These are phyloP conservation scores for Periphyllus acericola DNA, from an alignment of 2,888 invertebrate genomes.

Conservation along the genomic window DNA sequence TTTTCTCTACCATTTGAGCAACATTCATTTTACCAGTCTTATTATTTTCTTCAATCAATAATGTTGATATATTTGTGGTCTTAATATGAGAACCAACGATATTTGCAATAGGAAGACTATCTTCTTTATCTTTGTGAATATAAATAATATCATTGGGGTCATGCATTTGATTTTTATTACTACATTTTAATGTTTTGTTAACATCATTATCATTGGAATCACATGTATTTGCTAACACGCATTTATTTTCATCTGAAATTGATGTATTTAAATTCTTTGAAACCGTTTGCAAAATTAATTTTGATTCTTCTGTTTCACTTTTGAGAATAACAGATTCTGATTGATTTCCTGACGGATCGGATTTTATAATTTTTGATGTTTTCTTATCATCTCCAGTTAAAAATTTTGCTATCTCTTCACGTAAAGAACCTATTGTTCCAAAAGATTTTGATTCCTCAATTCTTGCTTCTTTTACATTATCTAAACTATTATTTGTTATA, in stretches of 20 bases:
- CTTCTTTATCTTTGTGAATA: background rate
- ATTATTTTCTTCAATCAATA: slow-evolving; percentile 40
- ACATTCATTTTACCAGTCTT: slow-evolving; percentile 52
- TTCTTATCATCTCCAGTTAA: slow-evolving; percentile 43
- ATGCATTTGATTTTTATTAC: background rate
- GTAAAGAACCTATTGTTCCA: slow-evolving; percentile 44
- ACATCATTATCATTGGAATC: background rate
- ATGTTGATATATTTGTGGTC: background rate
- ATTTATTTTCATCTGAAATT: background rate
- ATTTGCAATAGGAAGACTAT: slow-evolving; percentile 13
- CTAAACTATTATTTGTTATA: slow-evolving; percentile 62
- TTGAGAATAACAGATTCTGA: background rate
- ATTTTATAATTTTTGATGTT: background rate
- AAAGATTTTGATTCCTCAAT: slow-evolving; percentile 67
- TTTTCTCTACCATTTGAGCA: slow-evolving; percentile 46
- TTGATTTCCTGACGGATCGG: background rate
- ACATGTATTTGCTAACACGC: background rate
- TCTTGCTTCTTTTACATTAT: slow-evolving; percentile 69
- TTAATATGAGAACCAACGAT: slow-evolving; percentile 9
- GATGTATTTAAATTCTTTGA: background rate
- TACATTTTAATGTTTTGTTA: background rate
- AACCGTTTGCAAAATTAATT: background rate
- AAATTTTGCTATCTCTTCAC: slow-evolving; percentile 41
- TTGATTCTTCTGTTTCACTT: background rate
- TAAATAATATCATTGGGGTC: background rate